Conservation (phyloP, 2,888 invertebrate species). For the Biston betularia region DNA sequence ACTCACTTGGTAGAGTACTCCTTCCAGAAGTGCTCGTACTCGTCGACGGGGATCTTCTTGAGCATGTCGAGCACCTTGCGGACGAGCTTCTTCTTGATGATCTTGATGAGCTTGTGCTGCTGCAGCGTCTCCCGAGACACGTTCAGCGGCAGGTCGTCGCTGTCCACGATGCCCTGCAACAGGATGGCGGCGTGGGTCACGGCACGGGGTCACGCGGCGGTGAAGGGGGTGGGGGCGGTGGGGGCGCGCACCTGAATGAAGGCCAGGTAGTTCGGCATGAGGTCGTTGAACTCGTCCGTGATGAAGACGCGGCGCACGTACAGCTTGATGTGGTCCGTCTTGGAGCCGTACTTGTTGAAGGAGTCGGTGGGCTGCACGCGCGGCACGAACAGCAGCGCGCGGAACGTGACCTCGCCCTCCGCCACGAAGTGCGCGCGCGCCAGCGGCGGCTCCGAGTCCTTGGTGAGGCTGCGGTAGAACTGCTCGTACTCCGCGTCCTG, state of each 20-base stretch:
- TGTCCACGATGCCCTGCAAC: constrained; percentile 96
- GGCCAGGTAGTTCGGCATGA: constrained; percentile 98
- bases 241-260: constrained; percentile 89
- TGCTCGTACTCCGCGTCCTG: constrained; percentile 95
- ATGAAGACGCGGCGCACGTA: constrained; percentile 99
- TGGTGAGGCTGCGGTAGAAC: constrained; percentile 98
- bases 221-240: constrained; percentile 87
- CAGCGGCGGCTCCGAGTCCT: constrained; percentile 93
- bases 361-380: constrained; percentile 95
- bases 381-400: constrained; percentile 97
- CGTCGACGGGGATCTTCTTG: constrained; percentile 96
- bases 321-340: constrained; percentile 97
- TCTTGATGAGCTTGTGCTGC: constrained; percentile 99
- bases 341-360: constrained; percentile 98
- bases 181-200: constrained; percentile 90
- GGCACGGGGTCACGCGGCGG: constrained; percentile 74
- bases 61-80: constrained; percentile 99
- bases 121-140: constrained; percentile 99
- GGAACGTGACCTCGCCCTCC: constrained; percentile 99
- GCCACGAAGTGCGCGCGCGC: constrained; percentile 97
- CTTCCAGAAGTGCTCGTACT: constrained; percentile 98
- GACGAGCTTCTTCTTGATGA: constrained; percentile 99
- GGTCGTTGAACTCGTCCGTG: constrained; percentile 99
- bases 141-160: constrained; percentile 99
- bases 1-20: constrained; percentile 96